Conservation (phyloP, 2,113 vertebrate genomes). For the Poecile atricapillus region DNA sequence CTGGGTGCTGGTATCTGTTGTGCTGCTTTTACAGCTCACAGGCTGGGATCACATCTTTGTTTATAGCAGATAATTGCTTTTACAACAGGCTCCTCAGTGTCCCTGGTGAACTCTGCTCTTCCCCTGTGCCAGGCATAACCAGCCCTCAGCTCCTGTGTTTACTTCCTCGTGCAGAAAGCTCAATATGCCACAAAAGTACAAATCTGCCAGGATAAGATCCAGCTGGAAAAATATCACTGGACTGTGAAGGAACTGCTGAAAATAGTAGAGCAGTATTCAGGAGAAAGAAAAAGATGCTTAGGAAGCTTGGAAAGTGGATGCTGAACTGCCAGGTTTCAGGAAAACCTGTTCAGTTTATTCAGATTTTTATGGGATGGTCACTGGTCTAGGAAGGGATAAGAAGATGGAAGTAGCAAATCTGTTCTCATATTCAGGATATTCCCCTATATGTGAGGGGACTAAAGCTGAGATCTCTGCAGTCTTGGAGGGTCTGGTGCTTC, state of each 20-base stretch:
- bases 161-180: background rate
- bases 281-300: background rate
- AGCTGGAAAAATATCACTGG: background rate
- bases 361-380: background rate
- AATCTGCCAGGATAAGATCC: background rate
- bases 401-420: background rate
- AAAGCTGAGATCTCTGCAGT: background rate
- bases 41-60: background rate
- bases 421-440: background rate
- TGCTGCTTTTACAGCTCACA: background rate
- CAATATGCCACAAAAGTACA: background rate
- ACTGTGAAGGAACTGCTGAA: background rate
- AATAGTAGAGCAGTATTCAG: background rate
- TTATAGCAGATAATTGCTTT: background rate
- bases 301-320: background rate
- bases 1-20: background rate
- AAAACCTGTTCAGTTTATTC: background rate
- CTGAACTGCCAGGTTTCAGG: background rate
- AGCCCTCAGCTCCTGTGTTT: background rate
- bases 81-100: background rate
- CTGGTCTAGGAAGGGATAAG: background rate
- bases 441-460: background rate
- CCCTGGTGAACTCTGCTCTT: background rate
- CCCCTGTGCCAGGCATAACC: fast-evolving
- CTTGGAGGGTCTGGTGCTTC: background rate